Evolutionary conservation across 2,113 vertebrate genomes (phyloP), one percentile per base, ranked within the genome.

Genomic region (Galeopterus variegatus): DNA sequence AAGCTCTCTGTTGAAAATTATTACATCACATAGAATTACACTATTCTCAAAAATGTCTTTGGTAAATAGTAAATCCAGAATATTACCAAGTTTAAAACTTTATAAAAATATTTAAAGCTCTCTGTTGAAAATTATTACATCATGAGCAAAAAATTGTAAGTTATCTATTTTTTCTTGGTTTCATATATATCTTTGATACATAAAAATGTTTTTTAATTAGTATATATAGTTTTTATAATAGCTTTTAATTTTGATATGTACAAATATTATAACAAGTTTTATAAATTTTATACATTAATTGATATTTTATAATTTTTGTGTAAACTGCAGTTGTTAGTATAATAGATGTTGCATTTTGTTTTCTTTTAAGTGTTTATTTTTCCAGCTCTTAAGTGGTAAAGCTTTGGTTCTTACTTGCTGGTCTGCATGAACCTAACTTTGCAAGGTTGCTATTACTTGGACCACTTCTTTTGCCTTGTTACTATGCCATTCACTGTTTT

Each of bases 391-490:
- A 80, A 86, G 88, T 98, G 96, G 54, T 81, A 96, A 98, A 98
- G 97, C 98, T 98, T 98, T 97, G 97, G 90, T 97, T 98, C 97
- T 97, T 62, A 97, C 95, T 97, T 98, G 98, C 98, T 98, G 96
- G 95, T 98, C 85, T 99, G 99, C 99, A 99, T 99, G 98, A 98
- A 97, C 97, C 98, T 98, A 97, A 98, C 95, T 98, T 98, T 98
- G 98, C 98, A 83, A 98, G 94, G 97, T 97, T 97, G 98, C 98
- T 98, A 89, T 98, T 93, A 97, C 96, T 98, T 98, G 96, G 97
- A 93, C 95, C 97, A 98, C 96, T 97, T 98, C 98, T 95, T 97
- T 98, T 98, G 97, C 97, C 98, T 98, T 97, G 90, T 97, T 95
- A 97, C 91, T 98, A 48, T 98, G 98, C 98, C 67, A 89, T 96